Evolutionary conservation across 2,888 invertebrate species (phyloP), one percentile per base, ranked within the genome.

Genomic region (Hypsopygia costalis): DNA sequence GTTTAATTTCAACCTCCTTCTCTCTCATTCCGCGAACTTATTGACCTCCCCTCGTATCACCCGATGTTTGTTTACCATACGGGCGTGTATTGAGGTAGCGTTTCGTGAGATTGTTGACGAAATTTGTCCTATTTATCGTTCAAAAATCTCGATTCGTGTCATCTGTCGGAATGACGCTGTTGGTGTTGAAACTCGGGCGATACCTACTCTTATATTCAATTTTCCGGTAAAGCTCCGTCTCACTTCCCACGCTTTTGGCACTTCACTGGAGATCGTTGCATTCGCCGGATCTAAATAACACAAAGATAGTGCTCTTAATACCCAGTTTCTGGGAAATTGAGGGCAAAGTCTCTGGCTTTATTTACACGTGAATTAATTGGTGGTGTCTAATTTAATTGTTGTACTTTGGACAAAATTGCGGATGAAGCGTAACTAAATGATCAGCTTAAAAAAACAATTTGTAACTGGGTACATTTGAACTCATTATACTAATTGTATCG

Each of bases 181-280:
- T n/a, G 34, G 27, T 42, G 38, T 29, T 34, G 39, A 44, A 44
- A 43, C 35, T 42, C 43, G 40, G 29, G 31, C 34, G 39, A 40
- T 43, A 44, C 44, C 37, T 44, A 46, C 40, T 49, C 41, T 43
- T 54, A 49, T 45, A 63, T 69, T 65, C 51, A 53, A 64, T 65
- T 64, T 62, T 62, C 62, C 59, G 61, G 57, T 62, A 55, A 58
- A 58, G 51, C 53, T 60, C 61, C 55, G 49, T 62, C 60, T 57
- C 61, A 50, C 62, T 65, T 62, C 86, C 86, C 76, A 86, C 85
- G 80, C 81, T 70, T 65, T 86, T 85, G 85, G 86, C 86, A 81
- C 72, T 63, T 51, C 56, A 58, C 60, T 65, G 56, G 67, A 64
- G 67, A 70, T 77, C 69, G 70, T 69, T 81, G 80, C 82, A 81